Percentiles rank a stretch among this genome's conserved stretches.
These are phyloP conservation scores for Platygyra sinensis DNA, from an alignment of 64 coral and sea anemone genomes.

Conservation along the genomic window DNA sequence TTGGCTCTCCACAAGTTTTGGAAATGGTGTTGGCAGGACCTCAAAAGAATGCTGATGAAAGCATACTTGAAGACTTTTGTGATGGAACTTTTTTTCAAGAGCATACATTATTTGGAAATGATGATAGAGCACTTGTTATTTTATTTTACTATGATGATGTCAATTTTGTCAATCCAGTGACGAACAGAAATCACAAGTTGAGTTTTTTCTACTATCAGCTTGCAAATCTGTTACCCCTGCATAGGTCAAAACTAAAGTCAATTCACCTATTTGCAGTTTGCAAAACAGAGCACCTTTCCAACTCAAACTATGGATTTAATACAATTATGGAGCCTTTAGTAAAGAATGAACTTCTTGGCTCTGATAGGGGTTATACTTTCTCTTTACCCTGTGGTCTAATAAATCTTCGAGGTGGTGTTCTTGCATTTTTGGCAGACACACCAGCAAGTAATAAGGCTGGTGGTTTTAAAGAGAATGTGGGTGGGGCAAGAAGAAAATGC, in stretches of 20 bases:
- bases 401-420: not conserved
- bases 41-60: too few relatives aligned
- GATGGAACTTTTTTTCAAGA: too few relatives aligned
- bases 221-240: not conserved
- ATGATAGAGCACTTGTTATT: too few relatives aligned
- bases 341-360: not conserved
- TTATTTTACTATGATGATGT: conserved; percentile 6
- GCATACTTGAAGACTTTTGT: too few relatives aligned
- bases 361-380: not conserved
- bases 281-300: not conserved
- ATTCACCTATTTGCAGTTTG: conserved; percentile 7
- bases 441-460: conserved; percentile 3
- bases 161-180: conserved; percentile 8
- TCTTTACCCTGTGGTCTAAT: not conserved
- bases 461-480: not conserved
- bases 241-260: not conserved
- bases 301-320: not conserved
- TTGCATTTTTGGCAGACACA: not conserved
- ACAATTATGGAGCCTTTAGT: not conserved
- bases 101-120: too few relatives aligned
- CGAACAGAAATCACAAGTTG: not conserved
- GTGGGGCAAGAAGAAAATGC: conserved; percentile 16
- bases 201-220: conserved; percentile 11
- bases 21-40: too few relatives aligned
- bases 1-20: too few relatives aligned